phyloP scores from a whole-genome alignment of 2,888 invertebrate species.

The Lithosia quadra region DNA sequence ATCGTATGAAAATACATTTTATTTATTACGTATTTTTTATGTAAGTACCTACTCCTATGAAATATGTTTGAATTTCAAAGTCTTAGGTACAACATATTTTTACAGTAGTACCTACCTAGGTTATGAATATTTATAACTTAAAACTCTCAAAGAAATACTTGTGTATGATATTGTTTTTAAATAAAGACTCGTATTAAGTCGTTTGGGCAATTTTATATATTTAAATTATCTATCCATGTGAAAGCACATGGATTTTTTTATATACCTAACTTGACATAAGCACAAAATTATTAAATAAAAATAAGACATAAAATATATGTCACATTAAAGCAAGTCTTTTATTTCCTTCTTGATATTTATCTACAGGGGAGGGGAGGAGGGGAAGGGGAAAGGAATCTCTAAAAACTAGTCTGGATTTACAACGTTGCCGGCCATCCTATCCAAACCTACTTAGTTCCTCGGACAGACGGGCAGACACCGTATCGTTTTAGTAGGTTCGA shows the following conservation, averaged over 20 bases:
- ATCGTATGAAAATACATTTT: background rate
- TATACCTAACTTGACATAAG: background rate
- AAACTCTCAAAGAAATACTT: background rate
- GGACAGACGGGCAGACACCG: too few species aligned
- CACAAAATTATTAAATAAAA: background rate
- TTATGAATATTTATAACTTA: background rate
- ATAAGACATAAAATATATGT: background rate
- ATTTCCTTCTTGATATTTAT: background rate
- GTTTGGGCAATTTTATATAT: background rate
- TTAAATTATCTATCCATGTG: background rate
- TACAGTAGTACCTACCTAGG: background rate
- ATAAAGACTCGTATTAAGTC: background rate
- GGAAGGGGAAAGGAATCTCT: too few species aligned
- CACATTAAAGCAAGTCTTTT: background rate
- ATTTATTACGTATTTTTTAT: background rate
- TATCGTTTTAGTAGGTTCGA: too few species aligned
- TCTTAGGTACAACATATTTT: conserved; percentile 5
- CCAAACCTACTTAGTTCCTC: too few species aligned
- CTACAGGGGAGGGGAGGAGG: background rate
- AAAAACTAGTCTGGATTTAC: background rate
- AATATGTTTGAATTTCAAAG: background rate
- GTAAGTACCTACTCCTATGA: background rate
- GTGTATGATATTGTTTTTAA: background rate
- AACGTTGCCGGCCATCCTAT: too few species aligned
- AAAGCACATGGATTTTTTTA: background rate